Base-by-base conservation (phyloP, 2,113 vertebrate species). In the Epinephelus fuscoguttatus region DNA sequence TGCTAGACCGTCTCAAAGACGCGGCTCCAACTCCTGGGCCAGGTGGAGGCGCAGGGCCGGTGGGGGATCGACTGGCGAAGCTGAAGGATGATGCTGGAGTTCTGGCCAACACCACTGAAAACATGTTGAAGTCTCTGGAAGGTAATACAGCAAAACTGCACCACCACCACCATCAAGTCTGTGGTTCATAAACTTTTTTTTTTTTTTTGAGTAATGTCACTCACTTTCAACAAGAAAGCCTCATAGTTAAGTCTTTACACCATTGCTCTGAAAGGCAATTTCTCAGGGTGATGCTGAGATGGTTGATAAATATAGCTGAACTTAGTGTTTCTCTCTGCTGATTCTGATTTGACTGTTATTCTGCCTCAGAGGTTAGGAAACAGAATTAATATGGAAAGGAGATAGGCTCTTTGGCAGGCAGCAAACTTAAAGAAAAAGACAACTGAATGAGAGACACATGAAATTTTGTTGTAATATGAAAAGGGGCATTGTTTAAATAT, bases 21-120 rank as follows among this genome's bases (percentile, higher is more conserved):
- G 0, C 82, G 49, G 90, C 75, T 72, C 52, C 84, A 77, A 57
- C 85, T 64, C 61, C 88, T 0, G 12, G 23, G 1, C 0, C 61
- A 1, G 80, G 37, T 18, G 83, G 40, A 13, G 59, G n/a, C 0
- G 27, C 45, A 0, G 86, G 92, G 0, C 78, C 76, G 0, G 87
- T 94, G 25, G 95, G 91, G 6, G 85, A 84, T 6, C 93, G 92
- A 12, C 91, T 98, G 57, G 80, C 85, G 4, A 94, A 81, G 14
- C 93, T 98, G 17, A 80, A 95, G 87, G 47, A 4, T 3, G 93
- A 97, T 12, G 96, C 96, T 0, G 92, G 86, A 49, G 67, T 68
- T 4, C 94, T 99, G 13, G 90, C 95, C 19, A 92, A 95, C 82
- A 96, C 96, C 59, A 97, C 96, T 0, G 6, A 90, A 60, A 70